phyloP scores from a whole-genome alignment of 2,888 invertebrate species.

The Yponomeuta cagnagella region DNA sequence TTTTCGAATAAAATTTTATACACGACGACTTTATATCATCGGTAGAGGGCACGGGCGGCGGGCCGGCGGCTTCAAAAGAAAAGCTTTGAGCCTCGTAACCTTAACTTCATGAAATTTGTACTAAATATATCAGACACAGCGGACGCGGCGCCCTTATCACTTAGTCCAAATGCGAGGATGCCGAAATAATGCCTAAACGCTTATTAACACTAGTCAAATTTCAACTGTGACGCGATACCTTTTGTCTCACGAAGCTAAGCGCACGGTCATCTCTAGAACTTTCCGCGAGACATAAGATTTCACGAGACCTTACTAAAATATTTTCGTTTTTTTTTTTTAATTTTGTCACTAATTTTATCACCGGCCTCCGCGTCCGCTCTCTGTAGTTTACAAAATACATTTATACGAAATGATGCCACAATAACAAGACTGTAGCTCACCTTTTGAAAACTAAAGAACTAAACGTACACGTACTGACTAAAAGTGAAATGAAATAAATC shows the following conservation, averaged over 20 bases:
- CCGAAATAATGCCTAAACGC: conserved; percentile 71
- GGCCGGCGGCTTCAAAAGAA: conserved; percentile 62
- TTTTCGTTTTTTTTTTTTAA: conserved; percentile 66
- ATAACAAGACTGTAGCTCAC: conserved; percentile 50
- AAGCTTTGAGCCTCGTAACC: conserved; percentile 76
- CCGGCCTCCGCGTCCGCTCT: conserved; percentile 68
- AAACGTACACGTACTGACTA: conserved; percentile 23
- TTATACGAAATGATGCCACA: conserved; percentile 57
- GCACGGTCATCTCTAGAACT: background rate
- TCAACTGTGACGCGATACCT: conserved; percentile 24
- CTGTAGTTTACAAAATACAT: conserved; percentile 69
- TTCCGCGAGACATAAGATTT: background rate
- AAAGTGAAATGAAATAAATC: conserved; percentile 4
- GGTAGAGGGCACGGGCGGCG: conserved; percentile 45
- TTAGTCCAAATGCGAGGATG: conserved; percentile 76
- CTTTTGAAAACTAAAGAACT: conserved; percentile 40
- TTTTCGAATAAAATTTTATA: conserved; percentile 75
- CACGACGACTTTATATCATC: conserved; percentile 66
- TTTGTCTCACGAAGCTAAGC: conserved; percentile 4
- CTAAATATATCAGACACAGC: conserved; percentile 73
- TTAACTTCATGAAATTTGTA: conserved; percentile 76
- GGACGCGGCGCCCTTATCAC: conserved; percentile 67
- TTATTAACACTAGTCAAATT: conserved; percentile 55
- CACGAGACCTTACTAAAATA: conserved; percentile 46
- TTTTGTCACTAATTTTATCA: conserved; percentile 71